These are phyloP conservation scores for Sinentomon sp. DNA, from an alignment of 2,888 invertebrate genomes.

Conservation along the genomic window DNA sequence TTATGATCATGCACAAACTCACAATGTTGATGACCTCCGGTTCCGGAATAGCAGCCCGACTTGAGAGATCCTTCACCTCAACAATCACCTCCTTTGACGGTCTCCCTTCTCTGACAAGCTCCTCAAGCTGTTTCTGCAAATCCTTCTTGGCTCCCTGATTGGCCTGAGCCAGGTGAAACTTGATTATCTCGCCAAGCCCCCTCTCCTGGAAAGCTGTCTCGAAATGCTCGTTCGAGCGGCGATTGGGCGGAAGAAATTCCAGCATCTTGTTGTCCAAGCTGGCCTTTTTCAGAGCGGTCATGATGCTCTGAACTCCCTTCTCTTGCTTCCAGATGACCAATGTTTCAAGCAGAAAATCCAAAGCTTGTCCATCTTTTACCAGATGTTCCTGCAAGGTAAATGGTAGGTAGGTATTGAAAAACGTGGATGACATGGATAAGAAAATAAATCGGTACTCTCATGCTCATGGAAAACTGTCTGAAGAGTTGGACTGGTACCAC, in stretches of 20 bases:
- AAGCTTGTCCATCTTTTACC: slow-evolving; percentile 70
- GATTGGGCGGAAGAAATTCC: slow-evolving; percentile 83
- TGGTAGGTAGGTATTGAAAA: not conserved
- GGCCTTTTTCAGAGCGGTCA: slow-evolving; percentile 61
- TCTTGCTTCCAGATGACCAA: slow-evolving; percentile 74
- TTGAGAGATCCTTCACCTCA: slow-evolving; percentile 61
- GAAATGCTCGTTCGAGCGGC: slow-evolving; percentile 68
- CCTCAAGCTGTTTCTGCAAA: slow-evolving; percentile 40
- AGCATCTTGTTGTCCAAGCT: slow-evolving; percentile 49
- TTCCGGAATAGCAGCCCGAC: slow-evolving; percentile 56
- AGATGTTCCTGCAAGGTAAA: slow-evolving; percentile 42
- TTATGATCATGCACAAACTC: no score
- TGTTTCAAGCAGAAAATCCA: slow-evolving; percentile 79
- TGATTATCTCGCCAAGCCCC: slow-evolving; percentile 44
- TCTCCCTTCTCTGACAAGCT: slow-evolving; percentile 63
- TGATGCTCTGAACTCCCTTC: slow-evolving; percentile 55
- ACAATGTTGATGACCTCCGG: slow-evolving; percentile 68
- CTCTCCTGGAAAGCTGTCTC: slow-evolving; percentile 42
- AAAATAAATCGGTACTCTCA: slow-evolving; percentile 1
- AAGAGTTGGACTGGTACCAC: no score
- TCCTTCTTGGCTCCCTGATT: slow-evolving; percentile 52
- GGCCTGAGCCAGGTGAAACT: slow-evolving; percentile 27
- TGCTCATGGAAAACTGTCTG: no score
- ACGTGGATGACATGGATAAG: not conserved
- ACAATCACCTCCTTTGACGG: slow-evolving; percentile 56